Base-by-base conservation (phyloP, 2,113 vertebrate species). In the Egretta garzetta region DNA sequence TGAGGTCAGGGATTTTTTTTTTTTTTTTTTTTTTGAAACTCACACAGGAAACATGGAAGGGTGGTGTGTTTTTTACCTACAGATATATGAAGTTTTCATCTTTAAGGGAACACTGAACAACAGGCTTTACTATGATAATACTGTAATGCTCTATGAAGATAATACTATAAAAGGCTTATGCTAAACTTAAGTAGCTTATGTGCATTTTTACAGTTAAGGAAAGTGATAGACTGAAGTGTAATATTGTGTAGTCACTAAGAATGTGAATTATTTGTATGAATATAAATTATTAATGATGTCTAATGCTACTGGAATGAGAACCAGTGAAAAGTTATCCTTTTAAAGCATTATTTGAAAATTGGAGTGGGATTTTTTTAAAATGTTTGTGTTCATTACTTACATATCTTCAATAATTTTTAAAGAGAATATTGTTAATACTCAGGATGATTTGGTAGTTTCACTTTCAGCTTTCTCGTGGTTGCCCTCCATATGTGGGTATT, bases 261-360 rank as follows among this genome's bases (percentile, higher is more conserved):
- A 80, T 97, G 91, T 95, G 56, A 92, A 94, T 87, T 86, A 62
- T 73, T 93, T 79, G 22, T 81, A 35, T 76, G 59, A 47, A 63
- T 94, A 23, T 95, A 87, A 94, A 72, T 88, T 96, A 86, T 82
- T 93, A 50, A 88, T 68, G 45, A 37, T 85, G 39, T 93, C 20
- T 74, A 55, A 47, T 84, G 72, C 39, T 86, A 66, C n/a, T 56
- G 50, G 56, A 83, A 80, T 56, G 62, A 95, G 79, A 62, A 85
- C 23, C 81, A 53, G n/a, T 76, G 64, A 66, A 52, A 86, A 63
- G 58, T 50, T 49, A 12, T 37, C 63, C 14, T 71, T 88, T 63
- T 68, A 58, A 95, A 91, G 33, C 53, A 60, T 85, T 39, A 23
- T 11, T 91, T 73, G 55, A 89, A 81, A 64, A 33, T 16, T 75